Base-by-base conservation (phyloP, 2,797 vertebrate species). In the Echiichthys vipera region DNA sequence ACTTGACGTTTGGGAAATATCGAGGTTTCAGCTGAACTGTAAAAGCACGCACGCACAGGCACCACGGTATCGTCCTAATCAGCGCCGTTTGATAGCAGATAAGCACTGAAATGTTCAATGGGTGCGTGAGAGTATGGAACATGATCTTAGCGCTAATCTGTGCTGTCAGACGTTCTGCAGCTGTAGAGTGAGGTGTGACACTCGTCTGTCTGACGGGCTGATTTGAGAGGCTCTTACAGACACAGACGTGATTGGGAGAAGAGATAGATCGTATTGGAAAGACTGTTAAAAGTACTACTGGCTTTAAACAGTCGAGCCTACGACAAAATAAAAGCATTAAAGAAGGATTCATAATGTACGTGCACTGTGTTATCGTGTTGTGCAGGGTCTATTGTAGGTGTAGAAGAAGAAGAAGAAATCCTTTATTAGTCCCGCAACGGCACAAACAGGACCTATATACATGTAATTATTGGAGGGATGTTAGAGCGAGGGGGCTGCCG, bases 121-220 rank as follows among this genome's bases (percentile, higher is more conserved):
- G 49, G 42, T 62, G 63, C 24, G 45, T 9, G 30, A 71, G 50
- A 15, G 32, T 18, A 47, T 46, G 30, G 13, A 42, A 56, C 39
- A 22, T 3, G 45, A 79, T 64, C n/a, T 37, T 14, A 29, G n/a
- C 51, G 50, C 58, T 62, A 40, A 71, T 74, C 17, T 30, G 46
- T 22, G 30, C 63, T 30, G 49, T 75, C 69, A 77, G 69, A 66
- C 4, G 9, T 55, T 64, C 51, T 34, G 4, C 49, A 54, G 42
- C 64, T 64, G 56, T 27, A 54, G 40, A 78, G 65, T 71, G 71
- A 81, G 74, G 81, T 81, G 63, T 62, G 64, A 81, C 20, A 17
- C 55, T 50, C 22, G 11, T 65, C 24, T 6, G 43, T 50, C 57
- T 59, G 70, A 80, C 53, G 36, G 58, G 40, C 65, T 47, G 68